Base-by-base conservation (phyloP, 1,140 invertebrate genomes). In the Lineus longissimus region DNA sequence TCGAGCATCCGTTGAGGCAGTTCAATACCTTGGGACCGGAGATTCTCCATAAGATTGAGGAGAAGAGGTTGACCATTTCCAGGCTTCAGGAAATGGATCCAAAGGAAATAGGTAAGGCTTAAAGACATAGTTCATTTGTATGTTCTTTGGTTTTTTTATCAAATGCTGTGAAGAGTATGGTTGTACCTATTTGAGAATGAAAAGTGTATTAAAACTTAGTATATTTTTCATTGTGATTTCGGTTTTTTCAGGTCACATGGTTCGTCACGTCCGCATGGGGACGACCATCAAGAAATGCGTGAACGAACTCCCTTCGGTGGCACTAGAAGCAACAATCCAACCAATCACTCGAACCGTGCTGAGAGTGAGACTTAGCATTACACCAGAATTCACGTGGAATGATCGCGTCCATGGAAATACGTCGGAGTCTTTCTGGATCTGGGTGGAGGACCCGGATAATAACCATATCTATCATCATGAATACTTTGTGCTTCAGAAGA, bases 381-480 rank as follows among this genome's bases (percentile, higher is more conserved):
- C 79, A 60, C 88, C 96, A 0, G 87, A 89, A 64, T 99, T 99
- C 77, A 87, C 79, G 19, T 81, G 80, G 79, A 79, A 76, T 70
- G 81, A 83, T 62, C 36, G 77, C 73, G 71, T 81, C 61, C 94
- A 98, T 77, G 94, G 95, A 0, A 91, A 89, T 78, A 87, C 85
- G 11, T 86, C 90, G 0, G 93, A 98, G 82, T 86, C 90, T 1
- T 99, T 97, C 82, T 98, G 94, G 92, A 88, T 99, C 57, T 98
- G 96, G 94, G 90, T 99, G 17, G 95, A 98, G 83, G 95, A 99
- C 83, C 90, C 94, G 0, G 90, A 93, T 15, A 91, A 86, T 63
- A 94, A 97, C 80, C 89, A 88, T 68, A 98, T 99, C 75, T 96
- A 98, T 80, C 97, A 99, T 84, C 91, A 91, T 57, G 97, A 99